Percentiles rank a stretch among this genome's conserved stretches.
Conservation (phyloP, 92 coral and sea anemone species). For the Pocillopora grandis region DNA sequence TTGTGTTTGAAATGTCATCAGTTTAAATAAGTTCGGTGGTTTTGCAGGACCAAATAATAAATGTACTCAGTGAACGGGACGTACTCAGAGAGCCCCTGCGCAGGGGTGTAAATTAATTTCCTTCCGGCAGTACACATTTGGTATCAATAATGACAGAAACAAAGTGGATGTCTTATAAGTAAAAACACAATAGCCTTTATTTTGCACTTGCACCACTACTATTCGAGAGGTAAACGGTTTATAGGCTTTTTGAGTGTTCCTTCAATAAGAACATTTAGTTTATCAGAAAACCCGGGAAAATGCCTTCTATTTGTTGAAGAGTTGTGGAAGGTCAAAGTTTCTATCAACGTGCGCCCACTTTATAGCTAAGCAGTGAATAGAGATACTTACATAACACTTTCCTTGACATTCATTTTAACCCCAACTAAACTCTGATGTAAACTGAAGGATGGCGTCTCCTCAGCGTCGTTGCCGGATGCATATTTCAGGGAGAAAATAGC, state of each 20-base stretch:
- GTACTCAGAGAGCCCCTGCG: too few relatives aligned
- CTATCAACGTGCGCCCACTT: neutral
- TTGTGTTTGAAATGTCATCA: neutral
- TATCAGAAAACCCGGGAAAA: neutral
- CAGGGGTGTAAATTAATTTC: too few relatives aligned
- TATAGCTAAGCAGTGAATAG: neutral
- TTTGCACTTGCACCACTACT: too few relatives aligned
- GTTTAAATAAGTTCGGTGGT: too few relatives aligned
- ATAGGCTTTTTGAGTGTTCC: too few relatives aligned
- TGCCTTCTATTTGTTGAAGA: neutral
- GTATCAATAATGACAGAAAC: too few relatives aligned
- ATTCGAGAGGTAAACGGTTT: too few relatives aligned
- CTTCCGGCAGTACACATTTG: too few relatives aligned
- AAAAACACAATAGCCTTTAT: too few relatives aligned
- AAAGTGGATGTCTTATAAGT: too few relatives aligned
- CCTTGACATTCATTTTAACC: neutral
- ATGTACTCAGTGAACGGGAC: too few relatives aligned
- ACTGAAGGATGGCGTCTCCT: constrained; percentile 8
- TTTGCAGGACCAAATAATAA: neutral
- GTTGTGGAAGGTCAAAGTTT: neutral
- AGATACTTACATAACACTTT: constrained; percentile 20
- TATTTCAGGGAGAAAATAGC: constrained; percentile 11
- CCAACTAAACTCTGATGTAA: neutral
- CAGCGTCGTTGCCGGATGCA: neutral
- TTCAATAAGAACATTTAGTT: too few relatives aligned